Conservation (phyloP, 2,113 vertebrate species). For the Eurystomus gularis region DNA sequence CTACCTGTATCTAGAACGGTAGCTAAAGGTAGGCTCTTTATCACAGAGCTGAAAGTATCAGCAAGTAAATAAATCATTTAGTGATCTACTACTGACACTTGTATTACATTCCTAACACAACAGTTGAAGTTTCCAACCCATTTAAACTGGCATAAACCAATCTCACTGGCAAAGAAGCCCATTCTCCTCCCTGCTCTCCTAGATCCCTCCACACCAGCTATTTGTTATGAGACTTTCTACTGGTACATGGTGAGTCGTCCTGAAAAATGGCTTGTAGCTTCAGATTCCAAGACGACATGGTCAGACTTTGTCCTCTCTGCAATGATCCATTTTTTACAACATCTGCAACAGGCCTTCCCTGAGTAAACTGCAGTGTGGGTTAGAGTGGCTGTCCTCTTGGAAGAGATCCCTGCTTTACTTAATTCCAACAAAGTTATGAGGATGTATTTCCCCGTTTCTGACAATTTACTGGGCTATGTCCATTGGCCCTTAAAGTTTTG, state of each 20-base stretch:
- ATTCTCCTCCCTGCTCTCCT: neutral
- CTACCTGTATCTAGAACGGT: neutral
- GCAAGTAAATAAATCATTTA: neutral
- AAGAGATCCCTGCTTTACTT: neutral
- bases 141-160: neutral
- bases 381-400: neutral
- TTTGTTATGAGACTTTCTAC: neutral
- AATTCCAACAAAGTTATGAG: neutral
- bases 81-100: neutral
- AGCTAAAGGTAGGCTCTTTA: neutral
- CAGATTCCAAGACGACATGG: neutral
- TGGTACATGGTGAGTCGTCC: accelerated
- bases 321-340: neutral
- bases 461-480: neutral
- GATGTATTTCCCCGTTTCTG: neutral
- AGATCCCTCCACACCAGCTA: accelerated
- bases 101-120: neutral
- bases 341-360: neutral
- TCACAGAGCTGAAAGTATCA: neutral
- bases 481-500: neutral
- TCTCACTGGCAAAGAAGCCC: neutral
- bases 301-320: neutral
- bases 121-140: neutral
- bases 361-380: neutral
- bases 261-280: neutral